Base-by-base conservation (phyloP, 2,113 vertebrate genomes). In the Channa maculata region DNA sequence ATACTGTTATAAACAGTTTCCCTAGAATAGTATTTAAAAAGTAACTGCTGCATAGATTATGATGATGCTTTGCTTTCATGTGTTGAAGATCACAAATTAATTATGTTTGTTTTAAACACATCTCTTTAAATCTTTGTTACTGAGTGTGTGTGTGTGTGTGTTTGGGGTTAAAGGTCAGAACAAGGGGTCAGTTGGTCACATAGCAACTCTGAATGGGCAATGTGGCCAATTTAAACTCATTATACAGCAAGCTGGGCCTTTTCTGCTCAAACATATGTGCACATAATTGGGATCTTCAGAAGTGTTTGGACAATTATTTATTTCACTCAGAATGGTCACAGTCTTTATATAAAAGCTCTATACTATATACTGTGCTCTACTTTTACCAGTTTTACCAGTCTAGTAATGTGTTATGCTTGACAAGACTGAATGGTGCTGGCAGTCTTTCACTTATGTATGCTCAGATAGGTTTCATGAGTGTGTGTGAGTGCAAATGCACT, bases 371-470 rank as follows among this genome's bases (percentile, higher is more conserved):
- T 5, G 6, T 48, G 57, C 77, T 82, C 74, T 63, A 57, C 57
- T 79, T 89, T 86, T 82, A 89, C 77, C 75, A 86, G 68, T 79
- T 89, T 86, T 82, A 89, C 77, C 75, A 86, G 68, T 68, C 53
- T 86, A 75, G 77, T 76, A 66, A 74, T 45, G 13, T 71, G 82
- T 77, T 71, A 61, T 83, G 73, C 79, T 84, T 34, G 66, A 76
- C 79, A 39, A 80, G 71, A 68, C 80, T 78, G 80, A 88, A 83
- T 87, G 61, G 54, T 69, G 53, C 80, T 82, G 83, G 75, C 83
- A 82, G 68, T 86, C 78, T 90, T 87, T 90, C 89, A 87, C 75
- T 86, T 84, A 70, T 37, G 46, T 52, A 77, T n/a, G 54, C 83
- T 80, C 79, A 70, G 75, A 80, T 78, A 24, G 52, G 59, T 68